A percentile compares a stretch with the other conserved stretches of the same genome.
These are phyloP conservation scores for Catharus bicknelli DNA, from an alignment of 2,113 vertebrate species.

Conservation along the genomic window DNA sequence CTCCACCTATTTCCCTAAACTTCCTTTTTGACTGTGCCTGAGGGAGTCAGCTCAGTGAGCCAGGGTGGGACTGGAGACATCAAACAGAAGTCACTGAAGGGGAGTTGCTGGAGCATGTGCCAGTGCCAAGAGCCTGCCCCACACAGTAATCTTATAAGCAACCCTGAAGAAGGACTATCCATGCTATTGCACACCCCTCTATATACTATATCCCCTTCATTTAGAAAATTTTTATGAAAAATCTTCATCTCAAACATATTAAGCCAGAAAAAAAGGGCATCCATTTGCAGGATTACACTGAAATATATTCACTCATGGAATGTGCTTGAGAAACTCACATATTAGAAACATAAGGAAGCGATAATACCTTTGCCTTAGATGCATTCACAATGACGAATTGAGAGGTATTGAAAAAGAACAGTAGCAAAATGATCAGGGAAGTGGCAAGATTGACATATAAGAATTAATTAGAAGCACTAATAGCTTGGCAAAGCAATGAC, in stretches of 20 bases:
- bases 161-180: not conserved
- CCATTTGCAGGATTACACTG: not conserved
- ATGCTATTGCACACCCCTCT: not conserved
- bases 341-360: not conserved
- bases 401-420: conserved; percentile 7
- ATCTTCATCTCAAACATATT: not conserved
- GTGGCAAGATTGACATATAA: not conserved
- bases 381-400: not conserved
- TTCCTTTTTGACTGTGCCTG: not conserved
- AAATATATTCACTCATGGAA: not conserved
- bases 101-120: not conserved
- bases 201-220: not conserved
- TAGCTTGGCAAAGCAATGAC: conserved; percentile 29
- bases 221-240: not conserved
- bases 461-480: conserved; percentile 31
- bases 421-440: not conserved
- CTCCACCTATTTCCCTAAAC: not conserved
- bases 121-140: not conserved
- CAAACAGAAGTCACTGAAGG: not conserved
- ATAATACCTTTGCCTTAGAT: not conserved
- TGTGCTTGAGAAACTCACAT: not conserved
- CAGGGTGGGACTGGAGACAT: not conserved
- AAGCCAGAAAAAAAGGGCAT: not conserved
- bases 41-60: not conserved
- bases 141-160: not conserved